Conservation (phyloP, 2,797 vertebrate species). For the Gila robusta region DNA sequence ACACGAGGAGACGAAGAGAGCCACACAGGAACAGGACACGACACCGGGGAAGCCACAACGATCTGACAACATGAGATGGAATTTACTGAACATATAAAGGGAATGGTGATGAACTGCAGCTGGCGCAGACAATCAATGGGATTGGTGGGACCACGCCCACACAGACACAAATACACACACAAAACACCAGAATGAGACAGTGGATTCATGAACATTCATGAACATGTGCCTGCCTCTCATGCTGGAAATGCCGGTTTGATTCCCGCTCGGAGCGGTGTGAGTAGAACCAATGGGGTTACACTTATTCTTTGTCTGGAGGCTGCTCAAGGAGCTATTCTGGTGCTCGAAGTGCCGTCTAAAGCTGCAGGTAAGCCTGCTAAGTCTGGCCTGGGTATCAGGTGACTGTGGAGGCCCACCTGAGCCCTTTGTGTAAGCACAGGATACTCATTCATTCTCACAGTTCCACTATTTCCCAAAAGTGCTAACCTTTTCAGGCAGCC, state of each 20-base stretch:
- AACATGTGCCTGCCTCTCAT: background rate
- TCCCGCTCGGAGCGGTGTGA: background rate
- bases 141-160: too few species aligned
- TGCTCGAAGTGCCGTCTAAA: constrained; percentile 5
- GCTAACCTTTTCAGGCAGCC: background rate
- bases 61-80: too few species aligned
- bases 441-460: constrained; percentile 36
- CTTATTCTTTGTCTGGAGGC: constrained; percentile 18
- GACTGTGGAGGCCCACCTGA: constrained; percentile 38
- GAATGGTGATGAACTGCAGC: too few species aligned
- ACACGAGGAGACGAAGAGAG: too few species aligned
- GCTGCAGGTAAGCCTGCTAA: constrained; percentile 3
- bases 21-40: too few species aligned
- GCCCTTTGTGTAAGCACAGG: constrained; percentile 36
- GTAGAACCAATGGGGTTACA: background rate
- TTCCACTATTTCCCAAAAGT: background rate
- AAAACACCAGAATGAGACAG: too few species aligned
- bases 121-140: too few species aligned
- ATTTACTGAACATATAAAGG: too few species aligned
- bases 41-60: too few species aligned
- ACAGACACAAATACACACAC: too few species aligned
- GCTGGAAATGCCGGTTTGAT: background rate
- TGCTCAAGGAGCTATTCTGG: constrained; percentile 41
- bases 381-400: constrained; percentile 49
- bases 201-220: too few species aligned